These are phyloP conservation scores for Dichetophora obliterata DNA, from an alignment of 2,888 invertebrate species.

Conservation along the genomic window DNA sequence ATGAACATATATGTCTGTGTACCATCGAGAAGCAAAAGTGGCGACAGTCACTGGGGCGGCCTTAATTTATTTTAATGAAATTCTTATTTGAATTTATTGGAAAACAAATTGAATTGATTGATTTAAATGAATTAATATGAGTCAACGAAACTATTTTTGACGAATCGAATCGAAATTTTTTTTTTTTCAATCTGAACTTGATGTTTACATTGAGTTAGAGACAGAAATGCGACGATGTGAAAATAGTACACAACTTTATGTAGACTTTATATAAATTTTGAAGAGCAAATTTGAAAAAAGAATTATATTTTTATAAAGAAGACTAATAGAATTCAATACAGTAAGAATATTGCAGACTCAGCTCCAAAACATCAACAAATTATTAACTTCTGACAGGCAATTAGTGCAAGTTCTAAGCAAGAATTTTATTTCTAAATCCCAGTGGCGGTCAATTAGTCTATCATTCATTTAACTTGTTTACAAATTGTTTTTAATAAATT, in stretches of 20 bases:
- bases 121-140: slow-evolving; percentile 70
- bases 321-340: no score
- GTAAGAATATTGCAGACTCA: neutral
- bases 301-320: no score
- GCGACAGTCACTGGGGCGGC: slow-evolving; percentile 65
- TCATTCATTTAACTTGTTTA: slow-evolving; percentile 16
- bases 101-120: slow-evolving; percentile 71
- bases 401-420: no score
- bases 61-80: slow-evolving; percentile 70
- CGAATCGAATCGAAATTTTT: neutral
- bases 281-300: no score
- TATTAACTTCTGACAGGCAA: neutral
- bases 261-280: no score
- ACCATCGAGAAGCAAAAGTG: slow-evolving; percentile 39
- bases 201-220: no score
- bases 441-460: slow-evolving; percentile 18
- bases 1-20: no score
- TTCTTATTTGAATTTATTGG: slow-evolving; percentile 69
- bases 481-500: slow-evolving; percentile 32
- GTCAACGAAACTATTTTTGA: neutral
- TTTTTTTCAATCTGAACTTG: no score
- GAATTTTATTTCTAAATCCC: neutral
- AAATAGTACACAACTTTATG: no score
- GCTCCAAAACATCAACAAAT: neutral
- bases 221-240: no score